These are phyloP conservation scores for Lobophora halterata DNA, from an alignment of 2,888 invertebrate species.

Conservation along the genomic window DNA sequence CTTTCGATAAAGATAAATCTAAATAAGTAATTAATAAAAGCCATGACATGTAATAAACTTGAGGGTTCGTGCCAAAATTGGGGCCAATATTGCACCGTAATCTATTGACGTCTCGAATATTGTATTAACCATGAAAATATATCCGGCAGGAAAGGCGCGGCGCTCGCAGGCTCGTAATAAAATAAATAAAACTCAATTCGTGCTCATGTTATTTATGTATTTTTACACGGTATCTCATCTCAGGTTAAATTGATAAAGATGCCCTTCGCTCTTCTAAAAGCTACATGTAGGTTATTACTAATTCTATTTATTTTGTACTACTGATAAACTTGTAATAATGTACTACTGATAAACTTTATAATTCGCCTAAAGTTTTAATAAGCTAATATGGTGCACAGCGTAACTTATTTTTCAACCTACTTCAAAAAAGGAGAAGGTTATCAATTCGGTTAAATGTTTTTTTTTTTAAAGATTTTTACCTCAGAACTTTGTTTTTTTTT, in stretches of 20 bases:
- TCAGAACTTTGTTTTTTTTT: too few relatives aligned
- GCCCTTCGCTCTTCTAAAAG: too few relatives aligned
- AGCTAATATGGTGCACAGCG: too few relatives aligned
- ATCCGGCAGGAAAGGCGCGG: constrained; percentile 8
- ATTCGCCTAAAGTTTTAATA: too few relatives aligned
- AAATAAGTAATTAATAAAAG: not conserved
- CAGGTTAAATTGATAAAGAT: constrained; percentile 7
- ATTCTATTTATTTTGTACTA: too few relatives aligned
- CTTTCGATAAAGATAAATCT: not conserved
- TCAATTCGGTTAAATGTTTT: too few relatives aligned
- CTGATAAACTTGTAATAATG: too few relatives aligned
- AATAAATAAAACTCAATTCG: constrained; percentile 18
- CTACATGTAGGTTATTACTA: too few relatives aligned
- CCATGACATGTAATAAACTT: not conserved
- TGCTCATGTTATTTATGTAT: constrained; percentile 23
- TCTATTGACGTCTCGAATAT: constrained; percentile 17
- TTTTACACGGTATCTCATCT: constrained; percentile 13
- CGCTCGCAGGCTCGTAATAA: constrained; percentile 16
- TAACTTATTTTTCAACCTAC: too few relatives aligned
- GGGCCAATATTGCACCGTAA: constrained; percentile 16
- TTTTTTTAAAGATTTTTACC: too few relatives aligned
- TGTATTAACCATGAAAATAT: constrained; percentile 18
- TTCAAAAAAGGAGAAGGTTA: too few relatives aligned
- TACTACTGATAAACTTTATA: too few relatives aligned
- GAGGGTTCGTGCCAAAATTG: constrained; percentile 8